Evolutionary conservation across 1,140 invertebrate species (phyloP), one percentile per base, ranked within the genome.

Genomic region (Ceratitis capitata): DNA sequence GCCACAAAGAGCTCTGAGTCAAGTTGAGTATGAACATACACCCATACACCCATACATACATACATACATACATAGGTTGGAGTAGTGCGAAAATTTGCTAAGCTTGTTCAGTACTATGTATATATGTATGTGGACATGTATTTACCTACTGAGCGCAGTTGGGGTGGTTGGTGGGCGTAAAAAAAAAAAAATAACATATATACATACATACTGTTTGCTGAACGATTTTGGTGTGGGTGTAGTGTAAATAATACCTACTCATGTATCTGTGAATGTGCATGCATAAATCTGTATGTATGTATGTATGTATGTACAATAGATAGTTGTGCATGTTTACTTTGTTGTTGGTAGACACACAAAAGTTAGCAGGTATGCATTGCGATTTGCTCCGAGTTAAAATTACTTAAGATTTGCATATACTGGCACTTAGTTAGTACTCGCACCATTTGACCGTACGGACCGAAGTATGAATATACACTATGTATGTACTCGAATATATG

Each of bases 401-500:
- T 78, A 78, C 69, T 78, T 78, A 78, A 78, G 69, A 78, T 78
- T 78, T 78, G 42, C 69, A 78, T 78, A 78, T 78, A 78, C 69
- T 42, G 69, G 69, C 69, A 78, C 69, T 78, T 78, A 78, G 64
- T 74, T 74, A 74, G 69, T 78, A 78, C 69, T 78, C 69, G 69
- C 69, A 78, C 69, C 69, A 78, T 78, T 78, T 78, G 69, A 78
- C 69, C 69, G 69, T 29, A 39, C 12, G n/a, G n/a, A n/a, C n/a
- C n/a, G n/a, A n/a, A n/a, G n/a, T n/a, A n/a, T n/a, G n/a, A n/a
- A n/a, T n/a, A n/a, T n/a, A n/a, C n/a, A n/a, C n/a, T n/a, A n/a
- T n/a, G n/a, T n/a, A n/a, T n/a, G n/a, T n/a, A n/a, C n/a, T n/a
- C n/a, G n/a, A n/a, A n/a, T n/a, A n/a, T n/a, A n/a, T n/a, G n/a